Evolutionary conservation across 2,888 invertebrate genomes (phyloP), one percentile per base, ranked within the genome.

Genomic region (Serripes groenlandicus): DNA sequence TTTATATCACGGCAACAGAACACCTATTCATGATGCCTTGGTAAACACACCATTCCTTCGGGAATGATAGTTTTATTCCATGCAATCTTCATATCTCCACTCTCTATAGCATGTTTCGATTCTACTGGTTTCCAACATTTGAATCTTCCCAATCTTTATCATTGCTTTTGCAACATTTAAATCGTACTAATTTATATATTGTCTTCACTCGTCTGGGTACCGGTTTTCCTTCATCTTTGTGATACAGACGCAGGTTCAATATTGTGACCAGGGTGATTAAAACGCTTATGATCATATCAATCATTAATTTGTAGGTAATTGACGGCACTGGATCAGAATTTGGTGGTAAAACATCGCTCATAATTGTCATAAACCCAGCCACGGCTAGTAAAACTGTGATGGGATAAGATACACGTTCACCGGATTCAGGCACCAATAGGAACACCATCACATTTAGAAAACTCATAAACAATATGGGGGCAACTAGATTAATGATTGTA

Each of bases 261-360:
- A 62, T 62, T 21, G n/a, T n/a, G 3, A 35, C 62, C 11, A 30
- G 34, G 7, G 62, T 62, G 11, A 62, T 62, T 4, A 34, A 34
- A 62, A 35, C 62, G 23, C 62, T 62, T 11, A 32, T 32, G 11
- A 32, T 34, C 11, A 62, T 32, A 34, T 62, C 62, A 3, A 34
- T n/a, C 62, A 62, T 62, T n/a, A 62, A 35, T n/a, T 62, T 62
- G n/a, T 62, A 62, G 7, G 62, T 34, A 0, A 62, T 62, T 32
- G 34, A 34, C 32, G 62, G 62, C 62, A 62, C n/a, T 0, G 62
- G 34, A 1, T 62, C 62, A 18, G 62, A 62, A 23, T 34, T 62
- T 3, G 32, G 32, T n/a, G 62, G 62, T n/a, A 62, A n/a, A 30
- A n/a, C 34, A 4, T 62, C 62, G 30, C 32, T 62, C 15, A 62